phyloP scores from a whole-genome alignment of 2,797 vertebrate genomes.

The Danio choprae region DNA sequence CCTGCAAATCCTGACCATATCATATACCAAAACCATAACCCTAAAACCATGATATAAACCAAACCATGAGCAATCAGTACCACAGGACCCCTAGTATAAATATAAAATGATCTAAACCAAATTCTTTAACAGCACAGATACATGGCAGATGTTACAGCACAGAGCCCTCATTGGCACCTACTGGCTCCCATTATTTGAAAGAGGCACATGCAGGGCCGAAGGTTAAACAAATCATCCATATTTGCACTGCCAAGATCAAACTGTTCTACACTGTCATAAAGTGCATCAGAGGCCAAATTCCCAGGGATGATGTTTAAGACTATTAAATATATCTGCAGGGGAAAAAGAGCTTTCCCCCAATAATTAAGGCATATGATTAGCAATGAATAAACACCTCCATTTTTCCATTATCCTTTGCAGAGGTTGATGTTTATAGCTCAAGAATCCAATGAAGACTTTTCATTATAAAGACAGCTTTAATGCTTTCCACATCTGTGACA shows the following conservation, averaged over 20 bases:
- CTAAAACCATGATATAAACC: no score
- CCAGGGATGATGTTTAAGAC: not conserved
- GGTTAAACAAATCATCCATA: constrained; percentile 66
- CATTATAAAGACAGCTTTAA: no score
- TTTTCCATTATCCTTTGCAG: constrained; percentile 66
- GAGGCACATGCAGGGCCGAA: constrained; percentile 64
- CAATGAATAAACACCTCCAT: constrained; percentile 69
- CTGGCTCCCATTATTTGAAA: constrained; percentile 69
- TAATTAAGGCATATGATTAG: constrained; percentile 17
- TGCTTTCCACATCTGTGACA: no score
- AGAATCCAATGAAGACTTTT: constrained; percentile 53
- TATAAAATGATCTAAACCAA: not conserved
- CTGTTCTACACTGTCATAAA: constrained; percentile 2
- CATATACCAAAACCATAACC: no score
- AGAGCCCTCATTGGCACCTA: constrained; percentile 65
- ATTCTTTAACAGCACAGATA: not conserved
- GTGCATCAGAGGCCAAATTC: constrained; percentile 24
- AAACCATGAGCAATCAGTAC: no score
- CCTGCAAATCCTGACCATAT: no score
- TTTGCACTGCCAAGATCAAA: constrained; percentile 15
- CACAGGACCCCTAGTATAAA: no score
- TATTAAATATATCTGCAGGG: constrained; percentile 10
- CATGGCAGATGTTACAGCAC: constrained; percentile 66
- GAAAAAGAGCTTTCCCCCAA: constrained; percentile 17
- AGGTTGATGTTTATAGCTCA: constrained; percentile 36